Evolutionary conservation across 2,113 vertebrate genomes (phyloP).

Genomic region (Pterocles burchelli): DNA sequence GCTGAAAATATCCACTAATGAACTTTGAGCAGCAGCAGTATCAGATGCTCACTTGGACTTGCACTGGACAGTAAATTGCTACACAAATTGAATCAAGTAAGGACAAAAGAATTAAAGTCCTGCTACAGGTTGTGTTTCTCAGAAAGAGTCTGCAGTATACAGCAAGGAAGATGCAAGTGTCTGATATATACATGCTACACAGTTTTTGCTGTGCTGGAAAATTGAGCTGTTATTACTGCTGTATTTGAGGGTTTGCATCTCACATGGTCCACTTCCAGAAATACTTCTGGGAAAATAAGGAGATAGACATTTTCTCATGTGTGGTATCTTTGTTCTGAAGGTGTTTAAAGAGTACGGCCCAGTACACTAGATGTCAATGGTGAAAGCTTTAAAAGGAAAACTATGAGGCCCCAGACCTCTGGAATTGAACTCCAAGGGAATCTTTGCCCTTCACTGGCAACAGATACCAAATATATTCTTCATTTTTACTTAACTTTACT

Average conservation of each 20-base stretch:
- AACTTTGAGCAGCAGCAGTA: neutral
- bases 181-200: accelerated
- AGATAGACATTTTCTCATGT: neutral
- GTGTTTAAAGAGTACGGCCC: neutral
- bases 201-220: neutral
- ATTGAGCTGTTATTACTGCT: neutral
- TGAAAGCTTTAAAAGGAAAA: neutral
- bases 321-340: neutral
- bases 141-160: neutral
- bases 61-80: neutral
- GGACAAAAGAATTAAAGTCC: neutral
- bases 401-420: neutral
- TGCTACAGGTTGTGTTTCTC: neutral
- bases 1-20: neutral
- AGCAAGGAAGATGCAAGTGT: neutral
- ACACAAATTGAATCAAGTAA: neutral
- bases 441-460: neutral
- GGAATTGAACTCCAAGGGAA: neutral
- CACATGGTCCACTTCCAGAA: neutral
- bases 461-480: neutral
- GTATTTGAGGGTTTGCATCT: neutral
- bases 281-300: neutral
- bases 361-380: neutral
- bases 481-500: neutral
- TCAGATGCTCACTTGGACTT: neutral